Conservation (phyloP, 2,113 vertebrate genomes). For the Oenanthe oenanthe region DNA sequence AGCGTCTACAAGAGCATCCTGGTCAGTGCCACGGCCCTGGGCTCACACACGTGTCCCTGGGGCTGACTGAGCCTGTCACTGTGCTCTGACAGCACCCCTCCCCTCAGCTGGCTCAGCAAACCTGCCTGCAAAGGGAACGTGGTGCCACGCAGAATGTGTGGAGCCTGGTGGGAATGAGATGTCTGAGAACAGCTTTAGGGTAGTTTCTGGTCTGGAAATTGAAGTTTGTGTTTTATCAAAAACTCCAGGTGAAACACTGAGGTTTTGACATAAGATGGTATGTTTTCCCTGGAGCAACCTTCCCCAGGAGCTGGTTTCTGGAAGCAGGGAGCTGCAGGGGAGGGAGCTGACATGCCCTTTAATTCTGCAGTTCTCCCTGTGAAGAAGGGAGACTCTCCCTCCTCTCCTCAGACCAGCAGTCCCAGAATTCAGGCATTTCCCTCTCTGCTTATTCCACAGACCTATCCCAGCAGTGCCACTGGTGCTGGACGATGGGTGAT, state of each 20-base stretch:
- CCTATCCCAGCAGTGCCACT: neutral
- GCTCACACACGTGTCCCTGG: rapidly evolving
- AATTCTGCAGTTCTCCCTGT: rapidly evolving
- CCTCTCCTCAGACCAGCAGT: neutral
- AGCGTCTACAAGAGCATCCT: slow-evolving; percentile 97
- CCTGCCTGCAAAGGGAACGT: neutral
- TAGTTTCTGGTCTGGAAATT: neutral
- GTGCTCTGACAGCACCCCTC: neutral
- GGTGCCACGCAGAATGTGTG: neutral
- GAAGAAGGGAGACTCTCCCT: neutral
- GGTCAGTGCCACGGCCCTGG: slow-evolving; percentile 66
- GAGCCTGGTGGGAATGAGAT: neutral
- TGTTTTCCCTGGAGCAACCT: neutral
- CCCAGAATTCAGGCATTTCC: neutral
- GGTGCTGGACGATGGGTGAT: rapidly evolving
- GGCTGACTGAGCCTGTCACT: too few species aligned
- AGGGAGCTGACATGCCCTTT: neutral
- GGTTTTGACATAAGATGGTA: neutral
- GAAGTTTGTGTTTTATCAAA: neutral
- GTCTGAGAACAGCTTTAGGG: neutral
- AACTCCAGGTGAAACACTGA: neutral
- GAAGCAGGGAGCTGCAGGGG: neutral
- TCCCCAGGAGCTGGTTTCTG: neutral
- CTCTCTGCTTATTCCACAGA: neutral
- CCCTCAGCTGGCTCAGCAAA: neutral